Conservation (phyloP, 1,140 invertebrate genomes). For the Proales similis region DNA sequence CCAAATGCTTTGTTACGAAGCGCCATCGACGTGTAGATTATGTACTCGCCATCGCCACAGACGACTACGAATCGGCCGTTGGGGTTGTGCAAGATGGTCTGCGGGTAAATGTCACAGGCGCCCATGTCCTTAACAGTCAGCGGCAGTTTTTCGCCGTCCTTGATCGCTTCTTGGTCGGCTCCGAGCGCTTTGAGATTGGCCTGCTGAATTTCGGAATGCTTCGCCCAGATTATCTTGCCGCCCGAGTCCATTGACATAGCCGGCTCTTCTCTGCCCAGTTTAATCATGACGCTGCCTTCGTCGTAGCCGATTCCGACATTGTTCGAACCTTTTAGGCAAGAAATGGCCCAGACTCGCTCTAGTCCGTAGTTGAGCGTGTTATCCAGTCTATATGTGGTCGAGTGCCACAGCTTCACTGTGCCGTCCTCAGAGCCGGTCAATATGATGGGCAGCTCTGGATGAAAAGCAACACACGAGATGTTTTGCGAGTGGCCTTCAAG, state of each 20-base stretch:
- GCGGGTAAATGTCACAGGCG: constrained; percentile 97
- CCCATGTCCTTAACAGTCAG: constrained; percentile 96
- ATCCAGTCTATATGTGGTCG: constrained; percentile 61
- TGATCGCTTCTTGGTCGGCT: constrained; percentile 50
- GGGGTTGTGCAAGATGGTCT: constrained; percentile 94
- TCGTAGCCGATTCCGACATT: constrained; percentile 96
- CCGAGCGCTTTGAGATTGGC: constrained; percentile 71
- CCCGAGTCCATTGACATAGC: constrained; percentile 97
- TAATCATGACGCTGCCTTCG: constrained; percentile 94
- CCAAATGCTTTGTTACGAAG: constrained; percentile 97
- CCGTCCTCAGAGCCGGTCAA: constrained; percentile 94
- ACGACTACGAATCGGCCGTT: constrained; percentile 96
- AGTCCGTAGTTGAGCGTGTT: constrained; percentile 95
- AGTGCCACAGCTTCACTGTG: constrained; percentile 58
- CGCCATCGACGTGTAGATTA: constrained; percentile 98
- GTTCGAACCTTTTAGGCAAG: constrained; percentile 87
- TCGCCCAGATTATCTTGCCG: constrained; percentile 97
- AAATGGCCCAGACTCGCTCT: constrained; percentile 93
- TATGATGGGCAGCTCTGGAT: constrained; percentile 93
- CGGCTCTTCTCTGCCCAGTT: constrained; percentile 92
- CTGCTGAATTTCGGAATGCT: constrained; percentile 94
- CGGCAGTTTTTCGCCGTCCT: constrained; percentile 84
- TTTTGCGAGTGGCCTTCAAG: constrained; percentile 94
- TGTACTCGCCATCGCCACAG: constrained; percentile 98
- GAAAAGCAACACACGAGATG: constrained; percentile 78